Evolutionary conservation across 2,888 invertebrate species (phyloP).

Genomic region (Philereme vetulata): DNA sequence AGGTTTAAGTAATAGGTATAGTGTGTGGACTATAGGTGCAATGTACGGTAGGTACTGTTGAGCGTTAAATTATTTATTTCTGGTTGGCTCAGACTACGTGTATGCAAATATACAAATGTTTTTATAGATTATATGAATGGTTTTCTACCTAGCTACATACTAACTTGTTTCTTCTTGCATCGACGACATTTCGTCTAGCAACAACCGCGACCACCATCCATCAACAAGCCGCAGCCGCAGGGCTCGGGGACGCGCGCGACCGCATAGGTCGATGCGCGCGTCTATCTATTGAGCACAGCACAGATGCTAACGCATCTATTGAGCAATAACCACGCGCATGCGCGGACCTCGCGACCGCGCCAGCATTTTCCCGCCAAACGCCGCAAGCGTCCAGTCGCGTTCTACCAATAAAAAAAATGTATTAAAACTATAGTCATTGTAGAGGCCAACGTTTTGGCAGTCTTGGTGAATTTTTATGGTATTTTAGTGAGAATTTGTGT

Average conservation of each 20-base stretch:
- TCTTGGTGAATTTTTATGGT: conserved; percentile 31
- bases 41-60: too few relatives aligned
- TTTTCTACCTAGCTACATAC: background rate
- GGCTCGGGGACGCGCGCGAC: conserved; percentile 38
- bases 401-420: conserved; percentile 44
- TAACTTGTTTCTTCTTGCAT: conserved; percentile 1
- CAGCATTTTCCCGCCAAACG: conserved; percentile 77
- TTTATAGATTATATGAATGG: too few relatives aligned
- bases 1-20: too few relatives aligned
- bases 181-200: conserved; percentile 28
- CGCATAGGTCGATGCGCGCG: conserved; percentile 52
- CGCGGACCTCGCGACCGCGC: conserved; percentile 62
- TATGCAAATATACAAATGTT: too few relatives aligned
- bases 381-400: conserved; percentile 62
- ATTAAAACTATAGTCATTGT: conserved; percentile 30
- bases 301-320: conserved; percentile 46
- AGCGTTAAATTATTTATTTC: too few relatives aligned
- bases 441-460: conserved; percentile 33
- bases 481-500: conserved; percentile 37
- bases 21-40: too few relatives aligned
- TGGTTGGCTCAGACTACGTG: too few relatives aligned
- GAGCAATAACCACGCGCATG: conserved; percentile 67
- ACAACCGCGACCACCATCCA: conserved; percentile 3
- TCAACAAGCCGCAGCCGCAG: conserved; percentile 10
- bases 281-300: conserved; percentile 29